Base-by-base conservation (phyloP, 2,797 vertebrate species). In the Naso thynnoides region DNA sequence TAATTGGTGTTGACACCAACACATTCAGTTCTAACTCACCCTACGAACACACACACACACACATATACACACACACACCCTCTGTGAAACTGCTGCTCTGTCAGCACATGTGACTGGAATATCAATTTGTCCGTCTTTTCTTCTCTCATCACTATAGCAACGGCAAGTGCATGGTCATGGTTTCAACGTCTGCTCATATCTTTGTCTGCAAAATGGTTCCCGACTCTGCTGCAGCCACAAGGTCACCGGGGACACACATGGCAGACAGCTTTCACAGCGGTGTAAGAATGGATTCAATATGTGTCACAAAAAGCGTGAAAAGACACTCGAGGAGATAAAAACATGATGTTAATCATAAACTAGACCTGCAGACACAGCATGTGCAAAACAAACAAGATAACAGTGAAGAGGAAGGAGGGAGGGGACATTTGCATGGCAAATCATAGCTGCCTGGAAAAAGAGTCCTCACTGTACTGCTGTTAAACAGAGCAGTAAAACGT, bases 81-180 rank as follows among this genome's bases (percentile, higher is more conserved):
- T 58, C 41, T 52, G 63, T 49, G 24, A 29, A 85, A 76, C 91
- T 90, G 88, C 87, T 91, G 88, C 89, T 88, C 81, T n/a, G 76
- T 89, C 86, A 89, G 79, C 1, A 31, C 53, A 73, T 89, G 86
- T 86, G 85, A 75, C 82, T 71, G 36, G 88, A 92, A 91, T 90
- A 86, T 90, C 70, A 92, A 89, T 88, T 82, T 52, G 64, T 61
- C 75, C 73, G 78, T 54, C 60, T 87, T 87, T 83, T 83, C 79
- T 61, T 82, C 68, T 86, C 70, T 67, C 58, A 63, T 94, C 29
- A 15, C 92, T 76, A 91, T 87, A 76, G 92, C 87, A 93, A 94
- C 93, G 91, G 85, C 70, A 87, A 88, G 76, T 84, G 90, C 89
- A 73, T 29, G 58, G 89, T 93, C 91, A 94, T 91, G 86, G 73